Base-by-base conservation (phyloP, 2,888 invertebrate species). In the Thysanoteuthis rhombus region DNA sequence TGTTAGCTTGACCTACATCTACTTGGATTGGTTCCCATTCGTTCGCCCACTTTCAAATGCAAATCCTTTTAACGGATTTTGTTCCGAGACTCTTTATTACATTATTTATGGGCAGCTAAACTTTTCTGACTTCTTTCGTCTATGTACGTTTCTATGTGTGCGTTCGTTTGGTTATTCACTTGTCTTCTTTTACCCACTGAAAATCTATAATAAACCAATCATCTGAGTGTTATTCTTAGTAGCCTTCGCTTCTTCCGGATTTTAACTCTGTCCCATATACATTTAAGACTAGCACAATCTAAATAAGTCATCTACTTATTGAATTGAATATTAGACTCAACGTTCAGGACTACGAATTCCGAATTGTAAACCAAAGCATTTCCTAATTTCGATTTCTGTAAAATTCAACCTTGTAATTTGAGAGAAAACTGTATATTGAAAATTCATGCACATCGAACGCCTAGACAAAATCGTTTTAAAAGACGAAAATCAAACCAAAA, bases 61-160 rank as follows among this genome's bases (percentile, higher is more conserved):
- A 75, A 75, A 75, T 75, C 75, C 75, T 75, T 75, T 75, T 75
- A 75, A 75, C 75, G 75, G 75, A 75, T 75, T 75, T 75, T 75
- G n/a, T 75, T 75, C 75, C n/a, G n/a, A 75, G 75, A n/a, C 16
- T 75, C n/a, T 75, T 75, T 75, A 75, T 75, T 75, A 75, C 36
- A 75, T 75, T 75, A 75, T 75, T 75, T 75, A 75, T 75, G n/a
- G n/a, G 16, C 75, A n/a, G n/a, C 75, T n/a, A 75, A 75, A n/a
- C 75, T 75, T 75, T 75, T 75, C 75, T 36, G 8, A n/a, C n/a
- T 75, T n/a, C 75, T 75, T n/a, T n/a, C n/a, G 36, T 75, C n/a
- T 75, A 75, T 75, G 12, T 75, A n/a, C n/a, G 16, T 10, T 75
- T 75, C n/a, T n/a, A 4, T 75, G n/a, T n/a, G 58, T 25, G n/a